These are phyloP conservation scores for Zygothrica quintamaculata DNA, from an alignment of 2,888 invertebrate species.

Conservation along the genomic window DNA sequence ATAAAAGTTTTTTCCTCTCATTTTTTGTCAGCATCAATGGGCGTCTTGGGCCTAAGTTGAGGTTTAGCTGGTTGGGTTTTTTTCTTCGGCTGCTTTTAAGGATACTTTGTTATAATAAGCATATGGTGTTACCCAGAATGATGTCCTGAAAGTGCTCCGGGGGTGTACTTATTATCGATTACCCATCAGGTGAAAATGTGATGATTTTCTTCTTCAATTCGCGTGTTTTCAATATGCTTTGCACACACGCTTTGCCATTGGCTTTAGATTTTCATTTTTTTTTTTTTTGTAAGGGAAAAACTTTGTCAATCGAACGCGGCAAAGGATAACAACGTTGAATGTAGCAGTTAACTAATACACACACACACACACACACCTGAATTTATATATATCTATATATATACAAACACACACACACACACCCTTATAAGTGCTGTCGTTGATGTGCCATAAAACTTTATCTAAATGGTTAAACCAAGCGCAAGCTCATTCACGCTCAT, in stretches of 20 bases:
- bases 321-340: conserved; percentile 59
- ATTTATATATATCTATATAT: too few species aligned
- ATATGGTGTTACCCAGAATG: conserved; percentile 14
- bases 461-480: conserved; percentile 77
- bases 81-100: neutral
- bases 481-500: conserved; percentile 43
- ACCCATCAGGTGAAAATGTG: conserved; percentile 72
- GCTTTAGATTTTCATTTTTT: conserved; percentile 35
- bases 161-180: conserved; percentile 75
- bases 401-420: conserved; percentile 24
- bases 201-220: conserved; percentile 42
- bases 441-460: conserved; percentile 76
- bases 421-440: conserved; percentile 52
- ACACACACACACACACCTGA: conserved; percentile 11
- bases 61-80: conserved; percentile 2
- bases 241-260: conserved; percentile 57
- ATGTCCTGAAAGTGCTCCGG: conserved; percentile 25
- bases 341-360: conserved; percentile 53
- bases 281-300: conserved; percentile 50
- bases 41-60: conserved; percentile 38
- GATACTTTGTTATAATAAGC: conserved; percentile 17
- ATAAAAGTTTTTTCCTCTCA: too few species aligned
- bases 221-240: conserved; percentile 65
- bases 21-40: conserved; percentile 36
- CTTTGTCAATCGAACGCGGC: conserved; percentile 67